These are phyloP conservation scores for Plectropomus leopardus DNA, from an alignment of 2,113 vertebrate genomes.

Conservation along the genomic window DNA sequence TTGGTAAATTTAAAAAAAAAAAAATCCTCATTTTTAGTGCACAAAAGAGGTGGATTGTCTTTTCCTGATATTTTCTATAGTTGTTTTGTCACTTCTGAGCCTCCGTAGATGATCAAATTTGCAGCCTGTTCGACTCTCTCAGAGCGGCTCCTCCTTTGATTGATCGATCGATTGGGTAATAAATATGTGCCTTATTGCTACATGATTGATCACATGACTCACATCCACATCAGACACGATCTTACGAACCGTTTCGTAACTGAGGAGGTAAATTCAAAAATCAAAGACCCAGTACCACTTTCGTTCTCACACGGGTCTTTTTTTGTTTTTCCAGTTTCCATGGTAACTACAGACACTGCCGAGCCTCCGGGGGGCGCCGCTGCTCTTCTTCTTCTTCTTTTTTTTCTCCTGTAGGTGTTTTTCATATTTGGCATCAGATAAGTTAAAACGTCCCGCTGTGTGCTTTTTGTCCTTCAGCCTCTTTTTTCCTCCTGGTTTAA, in stretches of 20 bases:
- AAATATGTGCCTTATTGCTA: constrained; percentile 66
- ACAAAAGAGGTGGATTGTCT: background rate
- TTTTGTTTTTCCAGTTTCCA: constrained; percentile 30
- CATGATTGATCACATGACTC: constrained; percentile 33
- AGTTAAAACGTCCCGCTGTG: constrained; percentile 70
- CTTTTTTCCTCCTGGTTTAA: constrained; percentile 89
- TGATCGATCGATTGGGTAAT: background rate
- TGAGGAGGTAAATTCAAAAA: constrained; percentile 43
- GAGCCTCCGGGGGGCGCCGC: constrained; percentile 3
- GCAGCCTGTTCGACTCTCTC: background rate
- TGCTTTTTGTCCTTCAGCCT: constrained; percentile 81
- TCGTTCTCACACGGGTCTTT: background rate
- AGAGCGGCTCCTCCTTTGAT: background rate
- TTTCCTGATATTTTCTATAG: no score
- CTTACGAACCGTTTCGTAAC: constrained; percentile 17
- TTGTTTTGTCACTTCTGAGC: background rate
- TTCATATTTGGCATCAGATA: constrained; percentile 89
- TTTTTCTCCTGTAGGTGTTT: constrained; percentile 29
- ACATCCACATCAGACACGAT: constrained; percentile 32
- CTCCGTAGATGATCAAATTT: background rate
- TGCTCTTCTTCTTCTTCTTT: background rate
- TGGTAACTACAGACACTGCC: constrained; percentile 53
- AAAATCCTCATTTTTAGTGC: no score
- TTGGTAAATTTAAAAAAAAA: no score
- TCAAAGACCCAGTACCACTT: constrained; percentile 39